These are phyloP conservation scores for Lepus europaeus DNA, from an alignment of 2,113 vertebrate species.

Conservation along the genomic window DNA sequence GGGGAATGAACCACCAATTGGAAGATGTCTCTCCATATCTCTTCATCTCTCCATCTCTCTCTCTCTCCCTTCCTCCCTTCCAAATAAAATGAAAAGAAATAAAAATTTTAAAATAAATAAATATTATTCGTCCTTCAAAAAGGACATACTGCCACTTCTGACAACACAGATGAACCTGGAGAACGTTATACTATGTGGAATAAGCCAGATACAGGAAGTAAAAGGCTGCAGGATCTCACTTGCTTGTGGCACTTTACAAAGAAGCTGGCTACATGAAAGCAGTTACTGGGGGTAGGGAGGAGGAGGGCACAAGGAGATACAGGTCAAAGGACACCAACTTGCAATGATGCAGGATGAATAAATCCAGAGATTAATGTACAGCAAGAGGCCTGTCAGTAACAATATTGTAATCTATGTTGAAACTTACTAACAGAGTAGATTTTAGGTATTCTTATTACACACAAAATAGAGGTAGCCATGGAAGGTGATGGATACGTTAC, in stretches of 20 bases:
- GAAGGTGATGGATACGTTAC: background rate
- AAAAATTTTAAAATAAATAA: background rate
- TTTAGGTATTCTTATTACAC: background rate
- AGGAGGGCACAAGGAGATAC: background rate
- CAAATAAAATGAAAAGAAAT: too few species aligned
- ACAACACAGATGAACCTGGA: background rate
- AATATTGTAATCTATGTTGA: background rate
- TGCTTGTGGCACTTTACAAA: background rate
- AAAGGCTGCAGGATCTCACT: background rate
- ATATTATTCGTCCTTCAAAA: background rate
- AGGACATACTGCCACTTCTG: background rate
- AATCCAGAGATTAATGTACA: background rate
- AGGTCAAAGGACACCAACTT: background rate
- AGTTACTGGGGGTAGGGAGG: too few species aligned
- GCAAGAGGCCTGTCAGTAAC: background rate
- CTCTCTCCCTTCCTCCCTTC: too few species aligned
- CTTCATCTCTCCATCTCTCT: too few species aligned
- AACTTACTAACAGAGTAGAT: background rate
- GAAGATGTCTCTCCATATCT: too few species aligned
- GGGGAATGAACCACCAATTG: too few species aligned
- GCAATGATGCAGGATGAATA: background rate
- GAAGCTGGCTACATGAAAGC: background rate
- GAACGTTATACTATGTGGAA: background rate
- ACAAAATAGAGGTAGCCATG: background rate
- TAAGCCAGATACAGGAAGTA: background rate